Conservation (phyloP, 2,113 vertebrate species). For the Pholis gunnellus region DNA sequence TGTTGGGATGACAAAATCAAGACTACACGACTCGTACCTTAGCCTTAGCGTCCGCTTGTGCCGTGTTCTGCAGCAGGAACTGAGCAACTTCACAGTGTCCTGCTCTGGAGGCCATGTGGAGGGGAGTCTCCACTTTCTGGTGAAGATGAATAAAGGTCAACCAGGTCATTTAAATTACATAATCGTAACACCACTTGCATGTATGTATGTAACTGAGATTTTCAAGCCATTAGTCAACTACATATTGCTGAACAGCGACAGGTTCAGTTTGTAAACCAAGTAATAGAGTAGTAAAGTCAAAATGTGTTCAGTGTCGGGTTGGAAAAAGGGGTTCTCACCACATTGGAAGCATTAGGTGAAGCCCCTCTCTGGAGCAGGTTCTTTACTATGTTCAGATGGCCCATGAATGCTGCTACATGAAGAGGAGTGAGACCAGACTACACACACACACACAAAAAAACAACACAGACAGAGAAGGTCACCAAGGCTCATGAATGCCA, state of each 20-base stretch:
- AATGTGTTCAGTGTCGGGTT: neutral
- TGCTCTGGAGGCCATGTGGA: constrained; percentile 97
- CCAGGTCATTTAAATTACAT: neutral
- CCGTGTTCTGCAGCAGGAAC: constrained; percentile 95
- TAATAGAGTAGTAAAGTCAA: neutral
- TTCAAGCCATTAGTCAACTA: neutral
- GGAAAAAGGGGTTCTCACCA: constrained; percentile 86
- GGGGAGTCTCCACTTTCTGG: constrained; percentile 97
- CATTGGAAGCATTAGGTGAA: constrained; percentile 97
- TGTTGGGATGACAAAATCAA: neutral
- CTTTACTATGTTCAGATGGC: constrained; percentile 95
- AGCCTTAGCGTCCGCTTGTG: constrained; percentile 95
- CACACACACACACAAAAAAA: neutral
- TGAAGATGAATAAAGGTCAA: constrained; percentile 3
- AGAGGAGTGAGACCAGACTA: constrained; percentile 97
- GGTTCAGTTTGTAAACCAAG: neutral
- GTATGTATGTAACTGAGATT: neutral
- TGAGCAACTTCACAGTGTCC: constrained; percentile 95
- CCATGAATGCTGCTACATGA: constrained; percentile 98
- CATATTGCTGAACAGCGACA: neutral
- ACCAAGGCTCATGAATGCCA: neutral
- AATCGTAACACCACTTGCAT: neutral
- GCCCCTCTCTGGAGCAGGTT: constrained; percentile 94
- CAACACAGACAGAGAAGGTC: constrained; percentile 22
- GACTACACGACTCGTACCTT: constrained; percentile 83